Base-by-base conservation (phyloP, 2,888 invertebrate species). In the Lasioglossum morio region DNA sequence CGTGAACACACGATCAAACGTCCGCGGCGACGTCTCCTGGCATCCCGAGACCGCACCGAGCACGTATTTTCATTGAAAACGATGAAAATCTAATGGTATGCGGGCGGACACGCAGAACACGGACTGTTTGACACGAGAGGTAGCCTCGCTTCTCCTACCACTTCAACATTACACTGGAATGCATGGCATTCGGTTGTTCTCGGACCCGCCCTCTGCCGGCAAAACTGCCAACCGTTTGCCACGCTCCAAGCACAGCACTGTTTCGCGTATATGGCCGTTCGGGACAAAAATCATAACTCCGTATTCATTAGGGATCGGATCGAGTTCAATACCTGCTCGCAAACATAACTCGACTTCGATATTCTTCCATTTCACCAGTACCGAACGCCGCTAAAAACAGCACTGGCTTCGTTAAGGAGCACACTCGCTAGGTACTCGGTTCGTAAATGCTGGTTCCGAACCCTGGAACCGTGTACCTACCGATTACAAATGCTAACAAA, bases 61-160 rank as follows among this genome's bases (percentile, higher is more conserved):
- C 88, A 84, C 87, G 89, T 92, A 92, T 92, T 92, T 90, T 91
- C 94, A 94, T 94, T 92, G 92, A 93, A 94, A 94, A 93, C 89
- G 92, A 92, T 92, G 92, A 92, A 94, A 92, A 93, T 93, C 92
- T 91, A 93, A 93, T 92, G 93, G 93, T 92, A 94, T 93, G 94
- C 93, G 93, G 92, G 92, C 93, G 93, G 92, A 92, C 92, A 91
- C 91, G 92, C 90, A 86, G 89, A 88, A 88, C 92, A 91, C 92
- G 89, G 91, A 88, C 92, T 92, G 93, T 94, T 94, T 94, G 94
- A 94, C 94, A 94, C 92, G 93, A 93, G 92, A 90, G 88, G 87
- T 85, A 91, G 89, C 87, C 89, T 90, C 90, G 79, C 74, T 84
- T 88, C 89, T 87, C 88, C 90, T 70, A 81, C 90, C 87, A 85